Conservation (phyloP, 2,888 invertebrate species). For the Eupithecia centaureata region DNA sequence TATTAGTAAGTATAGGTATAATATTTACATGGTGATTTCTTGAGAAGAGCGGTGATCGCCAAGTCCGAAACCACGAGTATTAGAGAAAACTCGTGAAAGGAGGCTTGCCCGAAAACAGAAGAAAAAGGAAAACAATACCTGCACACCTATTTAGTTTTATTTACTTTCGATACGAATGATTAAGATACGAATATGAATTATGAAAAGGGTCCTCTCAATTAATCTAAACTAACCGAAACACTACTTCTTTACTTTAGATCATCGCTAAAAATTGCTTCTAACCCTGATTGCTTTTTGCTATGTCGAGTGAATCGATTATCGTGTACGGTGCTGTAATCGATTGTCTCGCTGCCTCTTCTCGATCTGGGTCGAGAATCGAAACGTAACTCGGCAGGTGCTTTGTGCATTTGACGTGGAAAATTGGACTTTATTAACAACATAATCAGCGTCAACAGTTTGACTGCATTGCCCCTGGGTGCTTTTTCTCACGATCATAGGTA, state of each 20-base stretch:
- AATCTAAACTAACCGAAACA: too few species aligned
- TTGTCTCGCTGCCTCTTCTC: slow-evolving; percentile 35
- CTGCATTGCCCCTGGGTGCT: background rate
- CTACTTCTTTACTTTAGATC: too few species aligned
- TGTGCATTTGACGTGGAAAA: slow-evolving; percentile 15
- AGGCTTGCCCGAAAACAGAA: too few species aligned
- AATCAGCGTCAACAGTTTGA: background rate
- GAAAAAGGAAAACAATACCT: too few species aligned
- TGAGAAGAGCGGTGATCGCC: too few species aligned
- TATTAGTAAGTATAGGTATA: too few species aligned
- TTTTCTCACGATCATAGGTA: background rate
- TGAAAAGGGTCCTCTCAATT: background rate
- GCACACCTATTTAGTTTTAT: too few species aligned
- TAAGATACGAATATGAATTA: too few species aligned
- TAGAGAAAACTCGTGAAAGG: too few species aligned
- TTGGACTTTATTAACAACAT: background rate
- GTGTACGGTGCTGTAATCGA: slow-evolving; percentile 57
- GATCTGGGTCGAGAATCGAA: slow-evolving; percentile 37
- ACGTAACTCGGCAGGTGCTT: slow-evolving; percentile 27
- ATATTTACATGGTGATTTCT: too few species aligned
- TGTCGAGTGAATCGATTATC: slow-evolving; percentile 36
- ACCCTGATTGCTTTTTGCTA: background rate
- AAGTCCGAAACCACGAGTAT: too few species aligned
- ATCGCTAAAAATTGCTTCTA: background rate
- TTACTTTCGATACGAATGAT: too few species aligned